A percentile compares a stretch with the other conserved stretches of the same genome.
phyloP scores from a whole-genome alignment of 2,888 invertebrate species.

The Mellilla xanthometata region DNA sequence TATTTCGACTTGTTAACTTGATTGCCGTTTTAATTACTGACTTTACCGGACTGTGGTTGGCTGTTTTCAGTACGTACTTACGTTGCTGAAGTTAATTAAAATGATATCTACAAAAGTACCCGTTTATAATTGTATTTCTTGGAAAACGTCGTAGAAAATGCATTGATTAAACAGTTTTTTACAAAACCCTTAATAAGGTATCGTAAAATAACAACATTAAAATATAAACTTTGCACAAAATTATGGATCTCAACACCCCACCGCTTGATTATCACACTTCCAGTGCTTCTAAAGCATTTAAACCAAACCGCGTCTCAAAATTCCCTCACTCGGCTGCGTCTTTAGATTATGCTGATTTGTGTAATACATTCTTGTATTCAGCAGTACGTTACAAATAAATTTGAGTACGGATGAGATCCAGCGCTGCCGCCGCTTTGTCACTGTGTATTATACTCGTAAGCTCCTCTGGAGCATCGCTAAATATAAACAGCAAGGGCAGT shows the following conservation, averaged over 20 bases:
- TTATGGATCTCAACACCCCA: constrained; percentile 16
- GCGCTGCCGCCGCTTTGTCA: constrained; percentile 29
- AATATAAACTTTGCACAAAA: constrained; percentile 13
- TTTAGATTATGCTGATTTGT: constrained; percentile 30
- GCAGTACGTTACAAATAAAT: constrained; percentile 33
- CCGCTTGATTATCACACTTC: constrained; percentile 18
- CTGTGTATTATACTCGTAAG: constrained; percentile 29
- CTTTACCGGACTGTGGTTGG: constrained; percentile 17
- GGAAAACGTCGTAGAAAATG: no score
- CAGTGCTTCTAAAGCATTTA: constrained; percentile 22
- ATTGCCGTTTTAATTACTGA: constrained; percentile 25
- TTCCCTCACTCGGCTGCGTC: constrained; percentile 18
- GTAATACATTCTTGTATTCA: constrained; percentile 30
- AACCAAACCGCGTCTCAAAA: constrained; percentile 21
- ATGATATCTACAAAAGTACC: no score
- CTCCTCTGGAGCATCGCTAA: constrained; percentile 13
- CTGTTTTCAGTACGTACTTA: constrained; percentile 5
- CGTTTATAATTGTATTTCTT: no score
- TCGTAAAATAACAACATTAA: constrained; percentile 1
- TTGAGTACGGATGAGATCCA: constrained; percentile 29
- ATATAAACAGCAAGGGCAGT: constrained; percentile 11
- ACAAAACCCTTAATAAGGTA: no score
- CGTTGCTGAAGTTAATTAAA: no score
- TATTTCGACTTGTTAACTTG: constrained; percentile 27
- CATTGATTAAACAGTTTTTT: no score